A percentile compares a stretch with the other conserved stretches of the same genome.
Evolutionary conservation across 2,888 invertebrate genomes (phyloP).

Genomic region (Acholoe squamosa): DNA sequence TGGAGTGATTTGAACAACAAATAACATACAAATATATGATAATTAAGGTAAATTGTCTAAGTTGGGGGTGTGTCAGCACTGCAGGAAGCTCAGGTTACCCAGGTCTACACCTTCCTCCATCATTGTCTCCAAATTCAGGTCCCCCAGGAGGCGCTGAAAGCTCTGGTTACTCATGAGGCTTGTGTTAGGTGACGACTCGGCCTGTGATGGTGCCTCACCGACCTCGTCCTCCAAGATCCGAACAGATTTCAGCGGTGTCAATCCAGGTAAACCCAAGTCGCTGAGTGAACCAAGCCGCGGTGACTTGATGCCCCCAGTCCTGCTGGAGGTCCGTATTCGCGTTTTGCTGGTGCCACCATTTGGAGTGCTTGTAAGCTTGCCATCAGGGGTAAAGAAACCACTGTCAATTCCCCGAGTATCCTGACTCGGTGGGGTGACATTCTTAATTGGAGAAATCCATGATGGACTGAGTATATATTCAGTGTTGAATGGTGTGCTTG

Average conservation of each 20-base stretch:
- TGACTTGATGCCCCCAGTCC: neutral
- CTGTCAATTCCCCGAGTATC: slow-evolving; percentile 24
- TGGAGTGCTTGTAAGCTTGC: slow-evolving; percentile 69
- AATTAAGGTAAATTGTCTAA: neutral
- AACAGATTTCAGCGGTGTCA: slow-evolving; percentile 55
- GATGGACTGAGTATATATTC: slow-evolving; percentile 6
- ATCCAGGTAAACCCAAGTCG: slow-evolving; percentile 63
- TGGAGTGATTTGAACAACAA: no score
- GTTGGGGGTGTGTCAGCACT: slow-evolving; percentile 7
- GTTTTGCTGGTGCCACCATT: neutral
- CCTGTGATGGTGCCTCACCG: neutral
- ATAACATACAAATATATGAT: no score
- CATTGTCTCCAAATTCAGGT: slow-evolving; percentile 62
- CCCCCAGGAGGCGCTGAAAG: slow-evolving; percentile 57
- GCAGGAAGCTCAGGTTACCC: slow-evolving; percentile 38
- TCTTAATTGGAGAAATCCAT: slow-evolving; percentile 63
- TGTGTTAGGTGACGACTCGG: neutral
- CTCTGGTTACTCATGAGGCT: slow-evolving; percentile 60
- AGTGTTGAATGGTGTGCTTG: neutral
- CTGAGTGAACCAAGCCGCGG: slow-evolving; percentile 58
- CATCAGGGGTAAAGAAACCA: slow-evolving; percentile 71
- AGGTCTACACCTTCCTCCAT: slow-evolving; percentile 52
- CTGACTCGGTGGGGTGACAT: slow-evolving; percentile 24
- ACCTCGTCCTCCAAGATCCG: neutral
- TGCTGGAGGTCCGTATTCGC: neutral